Percentiles rank a stretch among this genome's conserved stretches.
These are phyloP conservation scores for Cryptocephalus primarius DNA, from an alignment of 2,888 invertebrate genomes.

Conservation along the genomic window DNA sequence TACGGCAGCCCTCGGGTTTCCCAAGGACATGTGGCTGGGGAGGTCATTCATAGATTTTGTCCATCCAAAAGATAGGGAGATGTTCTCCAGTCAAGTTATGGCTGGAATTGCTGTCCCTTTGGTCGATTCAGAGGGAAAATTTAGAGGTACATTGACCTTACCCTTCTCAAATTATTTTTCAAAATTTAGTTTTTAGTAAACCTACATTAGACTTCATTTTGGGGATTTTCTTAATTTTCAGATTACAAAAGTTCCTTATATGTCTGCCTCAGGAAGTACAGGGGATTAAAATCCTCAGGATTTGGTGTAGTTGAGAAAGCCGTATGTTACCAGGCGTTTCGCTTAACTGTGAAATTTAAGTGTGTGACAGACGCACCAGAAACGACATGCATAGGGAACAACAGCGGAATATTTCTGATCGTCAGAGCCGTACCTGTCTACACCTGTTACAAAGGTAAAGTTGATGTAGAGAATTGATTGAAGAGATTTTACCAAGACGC, in stretches of 20 bases:
- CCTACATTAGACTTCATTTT: too few species aligned
- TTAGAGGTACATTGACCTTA: slow-evolving; percentile 25
- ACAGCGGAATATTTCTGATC: slow-evolving; percentile 48
- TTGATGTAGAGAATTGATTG: too few species aligned
- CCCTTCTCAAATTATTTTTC: slow-evolving; percentile 2
- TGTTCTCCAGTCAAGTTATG: slow-evolving; percentile 67
- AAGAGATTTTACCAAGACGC: too few species aligned
- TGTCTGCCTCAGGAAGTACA: slow-evolving; percentile 57
- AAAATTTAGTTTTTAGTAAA: not conserved
- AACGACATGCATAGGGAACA: slow-evolving; percentile 26
- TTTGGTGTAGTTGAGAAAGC: slow-evolving; percentile 50
- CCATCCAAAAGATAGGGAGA: slow-evolving; percentile 62
- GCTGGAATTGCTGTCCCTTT: slow-evolving; percentile 52
- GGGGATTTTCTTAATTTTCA: slow-evolving; percentile 12
- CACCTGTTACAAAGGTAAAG: slow-evolving; percentile 71
- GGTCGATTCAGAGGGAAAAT: slow-evolving; percentile 37
- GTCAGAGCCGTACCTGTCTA: slow-evolving; percentile 63
- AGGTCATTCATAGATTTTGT: slow-evolving; percentile 80
- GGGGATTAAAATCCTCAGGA: slow-evolving; percentile 46
- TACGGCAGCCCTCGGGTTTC: slow-evolving; percentile 61
- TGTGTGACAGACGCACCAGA: slow-evolving; percentile 41
- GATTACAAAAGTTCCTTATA: slow-evolving; percentile 44
- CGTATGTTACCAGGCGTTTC: slow-evolving; percentile 58
- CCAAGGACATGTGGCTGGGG: slow-evolving; percentile 76
- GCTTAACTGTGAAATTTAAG: slow-evolving; percentile 58